A percentile compares a stretch with the other conserved stretches of the same genome.
phyloP scores from a whole-genome alignment of 2,113 vertebrate genomes.

The Polyodon spathula region DNA sequence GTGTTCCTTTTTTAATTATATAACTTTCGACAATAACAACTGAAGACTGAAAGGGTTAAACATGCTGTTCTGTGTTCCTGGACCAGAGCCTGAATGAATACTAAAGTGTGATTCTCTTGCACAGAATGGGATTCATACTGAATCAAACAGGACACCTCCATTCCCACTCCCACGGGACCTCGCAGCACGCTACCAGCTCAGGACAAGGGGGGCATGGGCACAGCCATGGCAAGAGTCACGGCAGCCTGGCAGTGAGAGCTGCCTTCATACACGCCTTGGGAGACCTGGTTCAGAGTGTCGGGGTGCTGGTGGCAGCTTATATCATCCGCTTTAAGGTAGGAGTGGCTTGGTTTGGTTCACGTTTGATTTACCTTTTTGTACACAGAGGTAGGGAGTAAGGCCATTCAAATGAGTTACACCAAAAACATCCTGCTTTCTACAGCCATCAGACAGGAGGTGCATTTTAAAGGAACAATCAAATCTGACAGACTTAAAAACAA shows the following conservation, averaged over 20 bases:
- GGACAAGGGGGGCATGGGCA: conserved; percentile 23
- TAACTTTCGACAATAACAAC: too few relatives aligned
- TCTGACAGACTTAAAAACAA: too few relatives aligned
- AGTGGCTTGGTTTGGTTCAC: background rate
- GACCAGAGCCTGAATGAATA: too few relatives aligned
- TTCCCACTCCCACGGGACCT: conserved; percentile 51
- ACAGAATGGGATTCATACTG: conserved; percentile 92
- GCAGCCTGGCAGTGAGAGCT: conserved; percentile 82
- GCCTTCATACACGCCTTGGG: conserved; percentile 91
- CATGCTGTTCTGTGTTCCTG: too few relatives aligned
- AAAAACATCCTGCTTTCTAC: background rate
- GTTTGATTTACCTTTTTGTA: background rate
- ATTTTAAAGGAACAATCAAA: too few relatives aligned
- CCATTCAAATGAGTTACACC: background rate
- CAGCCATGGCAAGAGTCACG: conserved; percentile 34
- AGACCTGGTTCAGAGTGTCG: conserved; percentile 87
- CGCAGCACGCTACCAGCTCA: conserved; percentile 23
- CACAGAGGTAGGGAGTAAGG: background rate
- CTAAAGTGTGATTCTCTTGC: too few relatives aligned
- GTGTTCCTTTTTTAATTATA: too few relatives aligned
- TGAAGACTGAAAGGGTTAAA: too few relatives aligned
- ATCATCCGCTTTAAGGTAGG: conserved; percentile 94
- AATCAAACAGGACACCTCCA: conserved; percentile 85
- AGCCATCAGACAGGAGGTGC: background rate
- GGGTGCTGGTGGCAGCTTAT: conserved; percentile 89